Evolutionary conservation across 2,113 vertebrate species (phyloP).

Genomic region (Paralichthys olivaceus): DNA sequence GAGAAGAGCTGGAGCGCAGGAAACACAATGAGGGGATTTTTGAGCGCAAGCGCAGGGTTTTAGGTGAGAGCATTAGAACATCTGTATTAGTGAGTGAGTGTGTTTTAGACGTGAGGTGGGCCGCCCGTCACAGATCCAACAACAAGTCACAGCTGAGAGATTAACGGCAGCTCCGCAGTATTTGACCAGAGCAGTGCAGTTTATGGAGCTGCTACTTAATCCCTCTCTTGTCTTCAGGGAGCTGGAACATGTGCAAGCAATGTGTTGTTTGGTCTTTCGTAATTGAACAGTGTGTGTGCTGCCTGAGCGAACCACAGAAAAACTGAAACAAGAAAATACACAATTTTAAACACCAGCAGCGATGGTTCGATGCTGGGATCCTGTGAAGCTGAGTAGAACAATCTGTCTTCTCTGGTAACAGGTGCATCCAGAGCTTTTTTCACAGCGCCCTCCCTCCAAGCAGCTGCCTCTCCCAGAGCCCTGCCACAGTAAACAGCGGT

Average conservation of each 20-base stretch:
- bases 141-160: conserved; percentile 9
- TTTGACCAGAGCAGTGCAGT: neutral
- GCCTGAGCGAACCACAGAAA: neutral
- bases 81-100: neutral
- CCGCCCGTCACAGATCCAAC: conserved; percentile 5
- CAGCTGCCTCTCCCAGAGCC: conserved; percentile 56
- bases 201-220: conserved; percentile 16
- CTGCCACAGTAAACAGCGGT: conserved; percentile 30
- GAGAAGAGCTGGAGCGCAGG: no score
- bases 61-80: no score
- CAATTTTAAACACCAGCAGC: neutral
- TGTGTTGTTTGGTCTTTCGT: neutral
- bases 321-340: neutral
- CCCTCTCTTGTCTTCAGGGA: neutral
- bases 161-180: conserved; percentile 3
- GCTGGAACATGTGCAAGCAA: neutral
- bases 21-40: no score
- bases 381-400: neutral
- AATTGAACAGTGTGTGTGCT: no score
- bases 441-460: conserved; percentile 10
- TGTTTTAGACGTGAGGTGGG: neutral
- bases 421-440: conserved; percentile 39
- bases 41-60: neutral
- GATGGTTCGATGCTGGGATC: neutral
- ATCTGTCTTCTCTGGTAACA: conserved; percentile 36